Conservation (phyloP, 2,888 invertebrate genomes). For the Metalampra italica region DNA sequence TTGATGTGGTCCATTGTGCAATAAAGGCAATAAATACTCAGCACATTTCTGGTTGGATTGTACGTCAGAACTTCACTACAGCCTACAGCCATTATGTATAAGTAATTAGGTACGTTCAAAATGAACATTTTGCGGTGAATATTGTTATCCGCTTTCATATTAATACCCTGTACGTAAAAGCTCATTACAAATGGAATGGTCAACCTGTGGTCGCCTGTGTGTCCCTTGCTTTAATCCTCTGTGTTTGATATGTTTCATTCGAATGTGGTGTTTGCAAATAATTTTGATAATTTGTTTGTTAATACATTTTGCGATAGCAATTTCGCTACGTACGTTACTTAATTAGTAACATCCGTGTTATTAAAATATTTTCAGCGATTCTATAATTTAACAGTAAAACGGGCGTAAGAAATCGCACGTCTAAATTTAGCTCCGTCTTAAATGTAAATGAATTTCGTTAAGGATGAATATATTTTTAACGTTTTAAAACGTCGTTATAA, state of each 20-base stretch:
- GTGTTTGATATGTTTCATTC: conserved; percentile 41
- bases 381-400: no score
- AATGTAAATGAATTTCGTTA: no score
- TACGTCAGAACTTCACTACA: no score
- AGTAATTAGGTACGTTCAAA: neutral
- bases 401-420: no score
- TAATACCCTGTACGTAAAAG: conserved; percentile 36
- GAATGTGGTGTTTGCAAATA: conserved; percentile 26
- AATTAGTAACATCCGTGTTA: neutral
- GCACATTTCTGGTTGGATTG: no score
- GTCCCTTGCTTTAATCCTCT: conserved; percentile 38
- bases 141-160: conserved; percentile 31
- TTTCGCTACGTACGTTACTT: neutral
- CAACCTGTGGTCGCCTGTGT: conserved; percentile 27
- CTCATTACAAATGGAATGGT: conserved; percentile 49
- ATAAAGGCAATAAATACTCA: no score
- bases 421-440: no score
- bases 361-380: no score
- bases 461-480: no score
- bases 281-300: conserved; percentile 12
- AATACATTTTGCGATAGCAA: neutral
- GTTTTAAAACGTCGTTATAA: no score
- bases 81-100: no score
- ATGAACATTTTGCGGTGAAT: conserved; percentile 25
- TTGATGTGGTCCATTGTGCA: no score